Evolutionary conservation across 2,797 vertebrate genomes (phyloP).

Genomic region (Xenops minutus): DNA sequence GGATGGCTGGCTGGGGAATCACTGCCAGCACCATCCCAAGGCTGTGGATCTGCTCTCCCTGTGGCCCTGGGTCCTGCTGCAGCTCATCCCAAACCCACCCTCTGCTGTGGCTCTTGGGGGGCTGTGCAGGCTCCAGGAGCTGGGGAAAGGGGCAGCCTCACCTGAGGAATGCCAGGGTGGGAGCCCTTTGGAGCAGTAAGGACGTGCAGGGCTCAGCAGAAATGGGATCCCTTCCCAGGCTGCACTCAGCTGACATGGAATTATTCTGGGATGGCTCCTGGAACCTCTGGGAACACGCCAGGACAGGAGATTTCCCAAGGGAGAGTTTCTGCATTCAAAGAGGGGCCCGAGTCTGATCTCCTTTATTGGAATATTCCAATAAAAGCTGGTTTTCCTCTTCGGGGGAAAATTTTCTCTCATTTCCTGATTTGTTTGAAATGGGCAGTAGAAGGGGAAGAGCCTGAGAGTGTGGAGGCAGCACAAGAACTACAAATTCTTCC

Average conservation of each 20-base stretch:
- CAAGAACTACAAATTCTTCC: too few relatives aligned
- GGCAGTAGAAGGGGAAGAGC: too few relatives aligned
- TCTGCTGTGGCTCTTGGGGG: accelerated
- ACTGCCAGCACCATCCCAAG: not conserved
- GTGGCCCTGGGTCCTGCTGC: not conserved
- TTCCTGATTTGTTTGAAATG: too few relatives aligned
- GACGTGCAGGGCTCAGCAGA: not conserved
- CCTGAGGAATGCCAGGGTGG: not conserved
- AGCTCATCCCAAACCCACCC: not conserved
- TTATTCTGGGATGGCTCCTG: not conserved
- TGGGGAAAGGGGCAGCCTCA: not conserved
- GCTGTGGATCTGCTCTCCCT: too few relatives aligned
- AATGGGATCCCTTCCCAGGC: not conserved
- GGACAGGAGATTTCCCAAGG: not conserved
- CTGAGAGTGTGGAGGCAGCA: too few relatives aligned
- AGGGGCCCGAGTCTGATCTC: not conserved
- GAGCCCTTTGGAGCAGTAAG: not conserved
- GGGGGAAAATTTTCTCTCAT: too few relatives aligned
- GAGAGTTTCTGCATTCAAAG: not conserved
- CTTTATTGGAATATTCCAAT: not conserved
- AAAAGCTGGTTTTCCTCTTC: too few relatives aligned
- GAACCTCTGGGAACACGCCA: not conserved
- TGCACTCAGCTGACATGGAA: not conserved
- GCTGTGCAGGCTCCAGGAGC: not conserved
- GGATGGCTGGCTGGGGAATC: not conserved